phyloP scores from a whole-genome alignment of 2,797 vertebrate genomes.

The Pachyuromys duprasi region DNA sequence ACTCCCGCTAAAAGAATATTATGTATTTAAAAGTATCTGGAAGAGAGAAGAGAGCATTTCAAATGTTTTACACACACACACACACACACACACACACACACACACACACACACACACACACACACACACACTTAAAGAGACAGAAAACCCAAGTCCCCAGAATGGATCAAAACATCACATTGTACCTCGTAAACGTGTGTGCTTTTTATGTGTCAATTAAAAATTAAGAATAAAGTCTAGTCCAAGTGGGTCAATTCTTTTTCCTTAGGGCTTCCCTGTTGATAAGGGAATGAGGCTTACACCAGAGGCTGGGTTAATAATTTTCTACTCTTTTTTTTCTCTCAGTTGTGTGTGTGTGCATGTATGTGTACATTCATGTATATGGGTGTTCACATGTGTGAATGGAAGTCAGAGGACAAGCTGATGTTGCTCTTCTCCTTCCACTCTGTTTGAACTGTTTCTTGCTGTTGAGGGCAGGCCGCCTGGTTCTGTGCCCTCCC shows the following conservation, averaged over 20 bases:
- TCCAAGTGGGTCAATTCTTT: not conserved
- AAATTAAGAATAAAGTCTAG: not conserved
- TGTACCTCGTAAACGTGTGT: not conserved
- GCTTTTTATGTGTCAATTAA: not conserved
- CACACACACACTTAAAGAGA: not conserved
- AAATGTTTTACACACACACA: not conserved
- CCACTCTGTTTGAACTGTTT: not conserved
- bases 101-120: not conserved
- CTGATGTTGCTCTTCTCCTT: not conserved
- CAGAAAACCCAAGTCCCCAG: not conserved
- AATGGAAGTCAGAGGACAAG: not conserved
- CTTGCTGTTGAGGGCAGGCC: not conserved
- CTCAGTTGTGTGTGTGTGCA: not conserved
- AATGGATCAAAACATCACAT: not conserved
- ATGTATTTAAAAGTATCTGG: not conserved
- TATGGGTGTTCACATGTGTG: not conserved
- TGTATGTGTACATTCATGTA: too few relatives aligned
- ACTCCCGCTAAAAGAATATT: not conserved
- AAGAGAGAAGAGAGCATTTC: not conserved
- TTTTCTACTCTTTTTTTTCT: not conserved
- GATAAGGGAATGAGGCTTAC: not conserved
- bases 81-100: not conserved
- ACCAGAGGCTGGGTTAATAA: not conserved
- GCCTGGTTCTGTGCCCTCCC: not conserved
- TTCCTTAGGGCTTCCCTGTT: not conserved